Evolutionary conservation across 2,113 vertebrate genomes (phyloP), one percentile per base, ranked within the genome.

Genomic region (Gymnocephalus cernua): DNA sequence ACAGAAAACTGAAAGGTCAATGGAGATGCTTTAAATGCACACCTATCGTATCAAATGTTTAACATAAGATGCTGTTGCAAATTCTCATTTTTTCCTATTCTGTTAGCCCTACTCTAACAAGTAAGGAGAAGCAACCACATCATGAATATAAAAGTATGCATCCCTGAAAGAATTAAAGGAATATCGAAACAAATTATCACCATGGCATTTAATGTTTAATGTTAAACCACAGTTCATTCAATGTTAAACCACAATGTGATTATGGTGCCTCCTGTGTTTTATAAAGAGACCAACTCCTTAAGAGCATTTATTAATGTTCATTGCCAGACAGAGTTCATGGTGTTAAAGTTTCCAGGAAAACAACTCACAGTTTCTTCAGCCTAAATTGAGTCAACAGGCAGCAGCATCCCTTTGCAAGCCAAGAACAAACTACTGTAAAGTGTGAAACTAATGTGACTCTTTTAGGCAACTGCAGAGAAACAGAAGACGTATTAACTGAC

Each of bases 241-340:
- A 38, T 85, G 21, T 54, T 76, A 51, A 83, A 85, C 80, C 75
- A 56, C 74, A 74, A 75, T 67, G 51, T 70, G 57, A 50, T 85
- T 51, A 70, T 67, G 27, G 3, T 82, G 93, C 94, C 94, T 18
- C 9, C 18, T 93, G 91, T 94, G 91, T 94, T 93, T 94, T 93
- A 86, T 59, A 65, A 67, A 91, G 93, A 95, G 96, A 94, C 95
- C 94, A 96, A 93, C 93, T 94, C 90, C 90, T 94, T 95, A 96
- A 96, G 95, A 96, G 95, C 74, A 91, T 95, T 93, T 96, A 94
- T 96, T 97, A 95, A 96, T 95, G 95, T 95, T 96, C 94, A 91
- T 92, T 90, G 93, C 91, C 93, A 95, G 95, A 94, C 94, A 96
- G 94, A 96, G 95, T 96, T 95, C 77, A 94, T 92, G 95, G 94